phyloP scores from a whole-genome alignment of 2,888 invertebrate genomes.

The Ypsolopha scabrella region DNA sequence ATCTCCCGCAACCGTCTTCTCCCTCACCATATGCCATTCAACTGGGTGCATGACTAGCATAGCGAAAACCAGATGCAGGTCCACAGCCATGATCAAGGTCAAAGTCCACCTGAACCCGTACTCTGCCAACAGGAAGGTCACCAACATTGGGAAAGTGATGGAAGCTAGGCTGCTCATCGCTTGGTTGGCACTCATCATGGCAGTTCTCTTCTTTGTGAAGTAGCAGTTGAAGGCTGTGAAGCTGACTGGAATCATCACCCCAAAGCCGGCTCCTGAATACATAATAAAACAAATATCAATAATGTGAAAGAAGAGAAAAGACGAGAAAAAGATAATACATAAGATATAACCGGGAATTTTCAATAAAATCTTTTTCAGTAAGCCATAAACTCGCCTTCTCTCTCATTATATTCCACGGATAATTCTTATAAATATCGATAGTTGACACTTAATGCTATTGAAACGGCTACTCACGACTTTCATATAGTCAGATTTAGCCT shows the following conservation, averaged over 20 bases:
- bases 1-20: background rate
- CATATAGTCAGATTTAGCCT: too few relatives aligned
- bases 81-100: conserved; percentile 74
- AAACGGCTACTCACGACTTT: too few relatives aligned
- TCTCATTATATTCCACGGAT: too few relatives aligned
- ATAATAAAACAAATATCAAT: too few relatives aligned
- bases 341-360: too few relatives aligned
- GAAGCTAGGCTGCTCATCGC: conserved; percentile 76
- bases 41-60: conserved; percentile 81
- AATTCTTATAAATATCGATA: too few relatives aligned
- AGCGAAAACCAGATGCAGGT: conserved; percentile 75
- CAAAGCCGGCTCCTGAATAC: conserved; percentile 75
- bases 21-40: conserved; percentile 74
- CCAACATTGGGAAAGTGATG: conserved; percentile 76
- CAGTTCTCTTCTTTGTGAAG: conserved; percentile 75
- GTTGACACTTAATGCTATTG: too few relatives aligned
- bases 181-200: conserved; percentile 83
- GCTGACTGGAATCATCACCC: conserved; percentile 78
- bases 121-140: conserved; percentile 69
- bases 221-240: conserved; percentile 82
- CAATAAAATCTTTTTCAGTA: too few relatives aligned
- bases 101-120: conserved; percentile 81
- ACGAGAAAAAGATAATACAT: too few relatives aligned
- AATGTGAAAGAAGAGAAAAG: too few relatives aligned
- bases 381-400: too few relatives aligned